Conservation (phyloP, 92 coral and sea anemone species). For the Zoanthus sociatus region DNA sequence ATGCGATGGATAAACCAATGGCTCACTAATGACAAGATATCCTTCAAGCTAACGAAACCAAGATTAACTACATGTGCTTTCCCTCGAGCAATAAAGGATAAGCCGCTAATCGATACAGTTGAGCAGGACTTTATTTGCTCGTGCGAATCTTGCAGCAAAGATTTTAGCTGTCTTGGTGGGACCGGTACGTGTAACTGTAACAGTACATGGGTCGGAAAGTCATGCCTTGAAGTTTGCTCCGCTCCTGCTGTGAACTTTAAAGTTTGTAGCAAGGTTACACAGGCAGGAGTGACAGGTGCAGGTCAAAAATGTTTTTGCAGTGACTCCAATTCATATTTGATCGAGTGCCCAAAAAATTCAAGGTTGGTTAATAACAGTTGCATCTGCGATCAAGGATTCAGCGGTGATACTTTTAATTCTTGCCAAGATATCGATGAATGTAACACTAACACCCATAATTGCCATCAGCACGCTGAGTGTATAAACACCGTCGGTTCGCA, state of each 20-base stretch:
- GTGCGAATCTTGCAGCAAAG: neutral
- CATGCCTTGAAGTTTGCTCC: slow-evolving; percentile 31
- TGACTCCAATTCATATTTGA: neutral
- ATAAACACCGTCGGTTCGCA: slow-evolving; percentile 15
- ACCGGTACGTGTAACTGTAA: neutral
- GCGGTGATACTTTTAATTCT: neutral
- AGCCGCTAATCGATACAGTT: neutral
- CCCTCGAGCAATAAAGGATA: neutral
- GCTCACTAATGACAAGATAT: neutral
- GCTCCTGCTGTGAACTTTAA: slow-evolving; percentile 1
- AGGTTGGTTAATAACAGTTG: slow-evolving; percentile 21
- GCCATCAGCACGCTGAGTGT: slow-evolving; percentile 27
- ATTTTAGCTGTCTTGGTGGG: neutral
- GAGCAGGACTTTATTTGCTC: neutral
- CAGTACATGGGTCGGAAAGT: slow-evolving; percentile 6
- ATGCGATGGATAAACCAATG: slow-evolving; percentile 32
- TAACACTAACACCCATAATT: neutral
- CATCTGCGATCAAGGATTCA: slow-evolving; percentile 32
- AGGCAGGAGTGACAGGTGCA: neutral
- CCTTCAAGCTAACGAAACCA: neutral
- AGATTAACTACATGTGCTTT: neutral
- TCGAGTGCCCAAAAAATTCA: neutral
- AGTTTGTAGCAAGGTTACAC: neutral
- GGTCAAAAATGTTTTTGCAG: slow-evolving; percentile 2
- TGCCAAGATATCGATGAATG: slow-evolving; percentile 32